Conservation (phyloP, 2,113 vertebrate species). For the Marmota monax region DNA sequence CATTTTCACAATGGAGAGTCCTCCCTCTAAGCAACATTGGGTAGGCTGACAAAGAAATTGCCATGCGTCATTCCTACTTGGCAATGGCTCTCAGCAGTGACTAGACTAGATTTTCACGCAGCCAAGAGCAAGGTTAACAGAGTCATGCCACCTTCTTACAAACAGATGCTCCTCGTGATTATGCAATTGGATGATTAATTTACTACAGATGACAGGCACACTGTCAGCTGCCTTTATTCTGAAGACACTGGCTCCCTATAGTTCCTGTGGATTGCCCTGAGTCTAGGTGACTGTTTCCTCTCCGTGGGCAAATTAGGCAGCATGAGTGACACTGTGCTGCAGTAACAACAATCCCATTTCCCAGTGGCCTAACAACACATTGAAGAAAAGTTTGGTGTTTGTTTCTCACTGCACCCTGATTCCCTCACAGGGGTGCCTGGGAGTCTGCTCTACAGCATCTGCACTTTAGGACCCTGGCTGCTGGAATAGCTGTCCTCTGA, state of each 20-base stretch:
- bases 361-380: neutral
- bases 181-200: conserved; percentile 55
- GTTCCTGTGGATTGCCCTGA: neutral
- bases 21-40: no score
- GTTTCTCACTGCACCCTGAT: neutral
- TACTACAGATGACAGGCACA: neutral
- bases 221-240: neutral
- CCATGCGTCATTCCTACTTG: no score
- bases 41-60: no score
- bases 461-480: neutral
- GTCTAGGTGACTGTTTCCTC: fast-evolving
- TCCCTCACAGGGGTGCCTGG: neutral
- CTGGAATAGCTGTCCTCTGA: no score
- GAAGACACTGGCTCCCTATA: no score
- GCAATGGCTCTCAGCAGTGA: no score
- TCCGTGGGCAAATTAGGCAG: neutral
- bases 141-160: neutral
- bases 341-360: neutral
- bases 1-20: no score
- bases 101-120: no score
- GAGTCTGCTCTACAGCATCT: neutral
- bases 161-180: neutral
- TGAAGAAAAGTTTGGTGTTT: neutral
- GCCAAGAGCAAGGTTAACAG: neutral
- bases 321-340: neutral